Base-by-base conservation (phyloP, 1,140 invertebrate genomes). In the Eupeodes corollae region DNA sequence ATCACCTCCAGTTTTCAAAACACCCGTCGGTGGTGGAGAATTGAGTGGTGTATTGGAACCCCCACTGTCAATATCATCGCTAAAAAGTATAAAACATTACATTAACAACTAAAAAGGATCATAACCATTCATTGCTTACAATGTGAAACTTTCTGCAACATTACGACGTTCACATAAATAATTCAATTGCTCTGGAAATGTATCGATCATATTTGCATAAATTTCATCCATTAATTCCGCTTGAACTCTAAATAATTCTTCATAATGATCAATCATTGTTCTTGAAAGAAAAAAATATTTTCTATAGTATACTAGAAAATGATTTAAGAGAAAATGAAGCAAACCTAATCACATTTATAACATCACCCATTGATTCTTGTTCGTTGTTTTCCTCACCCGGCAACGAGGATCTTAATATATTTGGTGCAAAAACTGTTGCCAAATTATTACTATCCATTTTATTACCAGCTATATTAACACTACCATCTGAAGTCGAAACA, bases 361-460 rank as follows among this genome's bases (percentile, higher is more conserved):
- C 84, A 62, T 93, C 90, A 48, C 37, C 49, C 47, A 65, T 57
- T 33, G 56, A 49, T 6, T 56, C 51, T 15, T 65, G 51, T 13
- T 63, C 59, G 15, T 34, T 58, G 14, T 12, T 39, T n/a, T 41
- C 19, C 5, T 50, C 35, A 19, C 30, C 31, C 2, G 14, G 42
- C 33, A 75, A 74, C 18, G 76, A 76, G 56, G 83, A 82, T 56
- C 92, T 88, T 38, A 95, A 76, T 57, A 96, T 88, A 65, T 94
- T 95, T 1, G 91, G 91, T 2, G 91, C 91, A 68, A 96, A 91
- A 18, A 95, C 78, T 5, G 90, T 95, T 1, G 91, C 91, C 49
- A 96, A 71, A 68, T 93, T 95, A 35, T 79, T 84, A 11, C 84
- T 80, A 64, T 93, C 88, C 91, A 96, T 96, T 74, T 90, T 93